Evolutionary conservation across 2,888 invertebrate genomes (phyloP).

Genomic region (Petrolisthes manimaculis): DNA sequence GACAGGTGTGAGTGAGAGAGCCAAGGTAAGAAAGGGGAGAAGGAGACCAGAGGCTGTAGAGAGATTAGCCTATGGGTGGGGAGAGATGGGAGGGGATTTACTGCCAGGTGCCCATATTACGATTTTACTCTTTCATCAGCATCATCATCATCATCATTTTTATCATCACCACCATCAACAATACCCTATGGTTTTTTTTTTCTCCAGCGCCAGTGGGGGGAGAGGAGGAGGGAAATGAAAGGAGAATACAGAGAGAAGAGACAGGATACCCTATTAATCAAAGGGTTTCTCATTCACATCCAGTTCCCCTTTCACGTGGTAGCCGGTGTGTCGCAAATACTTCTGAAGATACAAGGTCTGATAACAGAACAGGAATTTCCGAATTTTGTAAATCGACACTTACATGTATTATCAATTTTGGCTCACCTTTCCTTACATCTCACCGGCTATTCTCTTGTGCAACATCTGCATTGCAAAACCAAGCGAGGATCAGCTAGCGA

Average conservation of each 20-base stretch:
- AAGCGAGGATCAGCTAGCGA: neutral
- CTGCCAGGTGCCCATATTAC: neutral
- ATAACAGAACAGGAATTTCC: too few relatives aligned
- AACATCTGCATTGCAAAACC: neutral
- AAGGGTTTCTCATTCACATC: too few relatives aligned
- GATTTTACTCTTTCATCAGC: neutral
- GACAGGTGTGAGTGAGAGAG: conserved; percentile 34
- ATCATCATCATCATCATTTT: neutral
- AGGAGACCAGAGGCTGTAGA: neutral
- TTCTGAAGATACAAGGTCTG: too few relatives aligned
- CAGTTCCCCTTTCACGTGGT: too few relatives aligned
- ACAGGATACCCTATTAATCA: too few relatives aligned
- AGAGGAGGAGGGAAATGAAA: neutral
- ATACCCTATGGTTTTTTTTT: too few relatives aligned
- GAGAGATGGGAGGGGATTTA: neutral
- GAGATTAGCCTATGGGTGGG: neutral
- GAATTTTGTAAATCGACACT: too few relatives aligned
- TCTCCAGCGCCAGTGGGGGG: too few relatives aligned
- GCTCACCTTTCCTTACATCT: neutral
- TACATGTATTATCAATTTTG: neutral
- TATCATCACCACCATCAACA: neutral
- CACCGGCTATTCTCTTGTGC: neutral
- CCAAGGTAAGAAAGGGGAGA: conserved; percentile 5
- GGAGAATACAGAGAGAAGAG: neutral
- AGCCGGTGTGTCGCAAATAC: too few relatives aligned